Evolutionary conservation across 2,113 vertebrate genomes (phyloP).

Genomic region (Plectropomus leopardus): DNA sequence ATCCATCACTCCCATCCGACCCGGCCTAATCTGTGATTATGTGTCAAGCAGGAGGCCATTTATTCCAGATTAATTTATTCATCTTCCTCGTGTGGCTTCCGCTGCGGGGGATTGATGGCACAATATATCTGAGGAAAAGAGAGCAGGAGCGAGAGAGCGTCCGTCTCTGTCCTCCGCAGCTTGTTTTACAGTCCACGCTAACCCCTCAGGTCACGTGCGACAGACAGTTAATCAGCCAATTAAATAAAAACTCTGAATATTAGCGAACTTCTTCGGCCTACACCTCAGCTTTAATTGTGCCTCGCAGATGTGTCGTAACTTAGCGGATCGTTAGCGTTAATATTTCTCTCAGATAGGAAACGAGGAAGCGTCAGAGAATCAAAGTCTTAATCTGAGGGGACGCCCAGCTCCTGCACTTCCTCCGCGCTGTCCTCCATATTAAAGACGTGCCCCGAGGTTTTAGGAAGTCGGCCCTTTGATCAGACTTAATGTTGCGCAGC

Average conservation of each 20-base stretch:
- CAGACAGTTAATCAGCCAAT: conserved; percentile 69
- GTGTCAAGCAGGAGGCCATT: conserved; percentile 77
- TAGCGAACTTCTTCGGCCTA: conserved; percentile 25
- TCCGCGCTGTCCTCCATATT: conserved; percentile 26
- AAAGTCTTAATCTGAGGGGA: conserved; percentile 47
- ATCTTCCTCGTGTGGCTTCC: conserved; percentile 63
- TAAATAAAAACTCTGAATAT: conserved; percentile 56
- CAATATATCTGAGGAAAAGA: conserved; percentile 71
- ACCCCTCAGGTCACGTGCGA: conserved; percentile 29
- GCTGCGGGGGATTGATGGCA: conserved; percentile 71
- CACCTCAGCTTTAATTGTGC: conserved; percentile 54
- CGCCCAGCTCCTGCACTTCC: conserved; percentile 28
- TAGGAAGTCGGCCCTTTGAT: conserved; percentile 57
- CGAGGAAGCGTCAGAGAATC: conserved; percentile 31
- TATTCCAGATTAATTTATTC: conserved; percentile 83
- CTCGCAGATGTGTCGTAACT: conserved; percentile 57
- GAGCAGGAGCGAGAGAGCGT: conserved; percentile 51
- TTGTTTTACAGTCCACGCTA: conserved; percentile 46
- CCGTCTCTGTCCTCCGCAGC: conserved; percentile 41
- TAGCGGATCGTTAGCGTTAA: conserved; percentile 40
- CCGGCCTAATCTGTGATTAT: conserved; percentile 79
- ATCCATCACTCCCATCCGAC: conserved; percentile 58
- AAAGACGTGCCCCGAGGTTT: conserved; percentile 56
- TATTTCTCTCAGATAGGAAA: conserved; percentile 55
- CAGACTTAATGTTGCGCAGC: conserved; percentile 29